Base-by-base conservation (phyloP, 2,888 invertebrate genomes). In the Heliconius aoede region DNA sequence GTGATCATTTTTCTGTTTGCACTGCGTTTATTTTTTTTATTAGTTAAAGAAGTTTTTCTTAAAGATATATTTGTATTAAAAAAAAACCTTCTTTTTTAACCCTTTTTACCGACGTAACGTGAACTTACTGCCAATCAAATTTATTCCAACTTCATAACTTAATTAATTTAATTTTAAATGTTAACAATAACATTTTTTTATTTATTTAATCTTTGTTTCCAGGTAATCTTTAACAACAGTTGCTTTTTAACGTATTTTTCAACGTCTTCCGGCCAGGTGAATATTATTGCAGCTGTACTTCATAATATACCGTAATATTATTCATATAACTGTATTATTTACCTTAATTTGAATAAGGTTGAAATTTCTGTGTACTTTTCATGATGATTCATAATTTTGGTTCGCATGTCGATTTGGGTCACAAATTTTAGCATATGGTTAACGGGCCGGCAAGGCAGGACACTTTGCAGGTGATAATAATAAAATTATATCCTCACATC, bases 211-310 rank as follows among this genome's bases (percentile, higher is more conserved):
- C 18, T 60, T 72, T 72, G 60, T 72, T 72, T 7, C 11, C 60
- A 60, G 72, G 58, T 72, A 60, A 69, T 36, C 26, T 32, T 78
- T 30, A 76, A 76, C 64, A 75, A 72, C 76, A 62, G 67, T 62
- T 78, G 78, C 68, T 51, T 69, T 73, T 74, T 74, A 76, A 76
- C 72, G 76, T 77, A 71, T 69, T 74, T 72, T 77, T 58, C 62
- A 74, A 62, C 77, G 55, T 60, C 79, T 80, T 79, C 79, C 80
- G 78, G 79, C 65, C 80, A 80, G 80, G 77, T 80, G 80, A 75
- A 73, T 30, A 55, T 32, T 51, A 58, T 36, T 77, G 72, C 74
- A 69, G 68, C 74, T 79, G 68, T 69, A 36, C 28, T 26, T 28
- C 32, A 21, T 55, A n/a, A 64, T 40, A 46, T 62, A 72, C 18